Evolutionary conservation across 2,888 invertebrate species (phyloP).

Genomic region (Cephus spinipes): DNA sequence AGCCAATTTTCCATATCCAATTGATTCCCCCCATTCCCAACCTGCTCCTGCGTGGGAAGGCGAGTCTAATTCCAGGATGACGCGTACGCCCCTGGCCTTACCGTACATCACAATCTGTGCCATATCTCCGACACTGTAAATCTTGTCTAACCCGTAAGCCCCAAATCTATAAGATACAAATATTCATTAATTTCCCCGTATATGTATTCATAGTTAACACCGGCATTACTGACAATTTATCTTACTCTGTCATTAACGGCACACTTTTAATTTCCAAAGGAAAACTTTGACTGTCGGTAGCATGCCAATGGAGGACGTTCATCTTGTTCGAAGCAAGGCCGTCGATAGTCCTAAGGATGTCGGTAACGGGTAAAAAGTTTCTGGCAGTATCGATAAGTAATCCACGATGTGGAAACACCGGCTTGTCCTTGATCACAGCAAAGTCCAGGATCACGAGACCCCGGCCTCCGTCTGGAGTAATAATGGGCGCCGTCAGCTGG

Average conservation of each 20-base stretch:
- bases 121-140: conserved; percentile 77
- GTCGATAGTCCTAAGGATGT: conserved; percentile 80
- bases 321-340: conserved; percentile 90
- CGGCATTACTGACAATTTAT: neutral
- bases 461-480: conserved; percentile 51
- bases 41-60: conserved; percentile 87
- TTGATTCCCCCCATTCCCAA: conserved; percentile 82
- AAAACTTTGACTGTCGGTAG: conserved; percentile 92
- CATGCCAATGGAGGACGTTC: conserved; percentile 95
- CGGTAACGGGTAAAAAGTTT: conserved; percentile 82
- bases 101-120: conserved; percentile 81
- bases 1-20: conserved; percentile 74
- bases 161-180: conserved; percentile 71
- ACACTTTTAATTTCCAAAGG: conserved; percentile 83
- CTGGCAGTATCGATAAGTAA: conserved; percentile 89
- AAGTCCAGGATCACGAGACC: conserved; percentile 74
- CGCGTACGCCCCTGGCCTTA: conserved; percentile 81
- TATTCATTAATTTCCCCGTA: neutral
- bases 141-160: conserved; percentile 77
- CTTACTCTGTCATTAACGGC: conserved; percentile 73
- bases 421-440: conserved; percentile 80
- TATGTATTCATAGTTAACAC: neutral
- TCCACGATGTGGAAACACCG: conserved; percentile 87
- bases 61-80: conserved; percentile 90
- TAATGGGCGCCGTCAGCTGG: conserved; percentile 72